These are phyloP conservation scores for Lagodon rhomboides DNA, from an alignment of 2,797 vertebrate genomes.

Conservation along the genomic window DNA sequence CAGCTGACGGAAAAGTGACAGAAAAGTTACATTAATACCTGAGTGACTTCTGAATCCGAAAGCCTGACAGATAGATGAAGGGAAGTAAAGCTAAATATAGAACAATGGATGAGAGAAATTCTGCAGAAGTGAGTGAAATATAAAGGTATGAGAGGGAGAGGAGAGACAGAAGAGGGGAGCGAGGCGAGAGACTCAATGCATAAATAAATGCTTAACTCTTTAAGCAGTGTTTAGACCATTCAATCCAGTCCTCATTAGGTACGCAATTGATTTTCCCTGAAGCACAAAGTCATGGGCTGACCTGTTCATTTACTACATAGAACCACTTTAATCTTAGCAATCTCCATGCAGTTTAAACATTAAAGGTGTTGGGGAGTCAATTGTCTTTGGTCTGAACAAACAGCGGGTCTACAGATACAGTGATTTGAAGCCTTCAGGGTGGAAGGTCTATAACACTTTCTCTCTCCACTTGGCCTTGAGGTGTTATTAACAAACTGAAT, in stretches of 20 bases:
- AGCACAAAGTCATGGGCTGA: constrained; percentile 51
- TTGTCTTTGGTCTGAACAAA: constrained; percentile 11
- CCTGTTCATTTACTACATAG: constrained; percentile 49
- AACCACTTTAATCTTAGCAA: constrained; percentile 35
- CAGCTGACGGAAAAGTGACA: constrained; percentile 31
- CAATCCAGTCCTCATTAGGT: constrained; percentile 42
- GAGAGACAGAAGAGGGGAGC: constrained; percentile 1
- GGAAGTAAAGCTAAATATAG: constrained; percentile 31
- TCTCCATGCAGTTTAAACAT: constrained; percentile 31
- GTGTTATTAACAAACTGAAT: not conserved
- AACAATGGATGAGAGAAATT: not conserved
- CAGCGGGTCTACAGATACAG: not conserved
- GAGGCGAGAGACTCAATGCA: not conserved
- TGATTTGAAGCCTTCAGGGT: not conserved
- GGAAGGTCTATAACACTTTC: constrained; percentile 4
- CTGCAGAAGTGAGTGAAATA: constrained; percentile 28
- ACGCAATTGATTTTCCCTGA: constrained; percentile 59
- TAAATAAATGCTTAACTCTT: constrained; percentile 40
- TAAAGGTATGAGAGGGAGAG: constrained; percentile 7
- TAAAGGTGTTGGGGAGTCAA: constrained; percentile 25
- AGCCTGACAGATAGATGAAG: constrained; percentile 3
- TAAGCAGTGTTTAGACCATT: constrained; percentile 36
- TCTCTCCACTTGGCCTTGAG: not conserved
- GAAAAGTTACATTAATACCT: constrained; percentile 50
- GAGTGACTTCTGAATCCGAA: constrained; percentile 35